Evolutionary conservation across 2,888 invertebrate species (phyloP).

Genomic region (Drosophila algonquin): DNA sequence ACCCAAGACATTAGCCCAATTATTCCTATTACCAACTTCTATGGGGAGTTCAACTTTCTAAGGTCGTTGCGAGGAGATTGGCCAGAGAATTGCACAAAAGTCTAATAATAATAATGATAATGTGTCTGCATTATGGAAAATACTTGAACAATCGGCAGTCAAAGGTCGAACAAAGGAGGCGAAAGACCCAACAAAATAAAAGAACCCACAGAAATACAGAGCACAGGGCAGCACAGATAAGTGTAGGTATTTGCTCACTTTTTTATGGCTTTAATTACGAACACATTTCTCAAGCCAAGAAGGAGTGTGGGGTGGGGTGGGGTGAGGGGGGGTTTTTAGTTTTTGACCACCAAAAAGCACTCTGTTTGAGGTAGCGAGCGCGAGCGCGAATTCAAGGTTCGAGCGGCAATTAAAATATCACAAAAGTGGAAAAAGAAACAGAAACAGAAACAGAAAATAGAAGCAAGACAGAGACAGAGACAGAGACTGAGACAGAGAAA

Average conservation of each 20-base stretch:
- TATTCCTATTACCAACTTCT: background rate
- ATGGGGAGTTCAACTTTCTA: slow-evolving; percentile 35
- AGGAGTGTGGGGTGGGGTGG: too few species aligned
- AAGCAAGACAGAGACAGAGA: slow-evolving; percentile 8
- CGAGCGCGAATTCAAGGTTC: slow-evolving; percentile 73
- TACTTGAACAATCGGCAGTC: slow-evolving; percentile 31
- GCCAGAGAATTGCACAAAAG: slow-evolving; percentile 34
- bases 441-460: slow-evolving; percentile 23
- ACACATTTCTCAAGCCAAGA: slow-evolving; percentile 63
- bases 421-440: slow-evolving; percentile 27
- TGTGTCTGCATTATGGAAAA: slow-evolving; percentile 42
- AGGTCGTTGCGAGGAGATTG: slow-evolving; percentile 21
- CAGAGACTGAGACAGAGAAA: slow-evolving; percentile 47
- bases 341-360: slow-evolving; percentile 57
- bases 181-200: slow-evolving; percentile 34
- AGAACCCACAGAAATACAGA: slow-evolving; percentile 27
- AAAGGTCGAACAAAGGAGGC: slow-evolving; percentile 30
- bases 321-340: background rate
- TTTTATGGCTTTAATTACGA: slow-evolving; percentile 73
- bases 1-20: background rate
- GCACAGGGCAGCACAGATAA: slow-evolving; percentile 46
- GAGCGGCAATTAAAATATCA: slow-evolving; percentile 62
- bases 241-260: slow-evolving; percentile 59
- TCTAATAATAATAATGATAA: slow-evolving; percentile 18
- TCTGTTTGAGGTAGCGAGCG: slow-evolving; percentile 39